Conservation (phyloP, 2,113 vertebrate species). For the Prunella fulvescens region DNA sequence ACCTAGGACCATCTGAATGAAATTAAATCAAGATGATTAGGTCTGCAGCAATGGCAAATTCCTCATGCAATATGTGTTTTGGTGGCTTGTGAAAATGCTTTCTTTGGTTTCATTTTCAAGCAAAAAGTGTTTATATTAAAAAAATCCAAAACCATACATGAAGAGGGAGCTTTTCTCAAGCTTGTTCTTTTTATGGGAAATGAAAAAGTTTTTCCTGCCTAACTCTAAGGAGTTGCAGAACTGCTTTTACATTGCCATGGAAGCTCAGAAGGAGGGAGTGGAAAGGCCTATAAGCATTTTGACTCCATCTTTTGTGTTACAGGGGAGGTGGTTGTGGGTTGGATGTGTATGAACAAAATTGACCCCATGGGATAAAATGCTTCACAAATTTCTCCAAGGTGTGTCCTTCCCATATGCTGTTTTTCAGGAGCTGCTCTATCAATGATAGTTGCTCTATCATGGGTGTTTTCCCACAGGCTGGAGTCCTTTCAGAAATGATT, state of each 20-base stretch:
- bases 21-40: neutral
- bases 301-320: neutral
- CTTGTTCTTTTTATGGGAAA: neutral
- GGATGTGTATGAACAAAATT: neutral
- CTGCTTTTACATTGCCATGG: neutral
- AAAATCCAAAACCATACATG: neutral
- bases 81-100: neutral
- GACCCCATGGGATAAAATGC: neutral
- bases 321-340: neutral
- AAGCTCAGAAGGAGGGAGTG: neutral
- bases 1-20: neutral
- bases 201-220: neutral
- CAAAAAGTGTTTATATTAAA: neutral
- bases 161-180: fast-evolving
- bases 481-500: neutral
- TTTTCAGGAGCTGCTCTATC: neutral
- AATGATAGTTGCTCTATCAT: neutral
- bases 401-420: neutral
- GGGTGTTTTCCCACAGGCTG: neutral
- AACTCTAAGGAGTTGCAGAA: fast-evolving
- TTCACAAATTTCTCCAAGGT: neutral
- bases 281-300: neutral
- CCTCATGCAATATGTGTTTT: neutral
- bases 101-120: neutral
- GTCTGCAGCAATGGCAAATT: neutral